Evolutionary conservation across 2,797 vertebrate genomes (phyloP).

Genomic region (Picus viridis): DNA sequence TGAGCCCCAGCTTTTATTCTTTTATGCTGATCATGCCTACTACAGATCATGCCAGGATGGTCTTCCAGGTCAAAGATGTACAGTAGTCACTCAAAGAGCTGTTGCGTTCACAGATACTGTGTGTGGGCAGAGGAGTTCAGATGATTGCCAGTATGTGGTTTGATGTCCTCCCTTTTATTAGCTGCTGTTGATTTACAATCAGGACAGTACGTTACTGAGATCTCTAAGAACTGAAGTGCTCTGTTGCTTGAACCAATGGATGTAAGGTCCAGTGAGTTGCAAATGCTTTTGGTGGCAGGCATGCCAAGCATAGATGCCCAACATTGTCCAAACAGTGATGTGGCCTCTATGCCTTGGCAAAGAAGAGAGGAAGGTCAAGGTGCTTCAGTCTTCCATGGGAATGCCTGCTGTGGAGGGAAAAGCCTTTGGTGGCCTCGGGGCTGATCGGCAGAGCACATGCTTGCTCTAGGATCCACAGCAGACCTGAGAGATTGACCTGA

Average conservation of each 20-base stretch:
- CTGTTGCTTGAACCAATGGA: not conserved
- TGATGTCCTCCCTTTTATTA: not conserved
- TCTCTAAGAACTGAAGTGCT: not conserved
- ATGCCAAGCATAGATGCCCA: not conserved
- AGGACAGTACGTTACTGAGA: not conserved
- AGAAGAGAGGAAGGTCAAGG: not conserved
- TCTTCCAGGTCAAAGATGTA: not conserved
- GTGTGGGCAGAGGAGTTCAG: not conserved
- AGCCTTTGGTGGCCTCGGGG: not conserved
- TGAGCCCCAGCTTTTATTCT: not conserved
- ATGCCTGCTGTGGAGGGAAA: not conserved
- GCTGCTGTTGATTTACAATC: not conserved
- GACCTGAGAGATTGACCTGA: accelerated
- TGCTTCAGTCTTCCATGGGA: not conserved
- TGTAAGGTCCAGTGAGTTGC: not conserved
- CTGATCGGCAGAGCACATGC: not conserved
- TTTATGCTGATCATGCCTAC: not conserved
- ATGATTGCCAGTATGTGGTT: not conserved
- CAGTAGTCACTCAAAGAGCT: not conserved
- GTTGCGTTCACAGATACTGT: not conserved
- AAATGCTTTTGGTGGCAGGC: accelerated
- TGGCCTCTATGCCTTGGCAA: not conserved
- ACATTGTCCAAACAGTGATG: accelerated
- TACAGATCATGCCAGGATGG: not conserved
- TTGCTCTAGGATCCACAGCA: not conserved